Conservation (phyloP, 2,797 vertebrate species). For the Rhincodon typus region DNA sequence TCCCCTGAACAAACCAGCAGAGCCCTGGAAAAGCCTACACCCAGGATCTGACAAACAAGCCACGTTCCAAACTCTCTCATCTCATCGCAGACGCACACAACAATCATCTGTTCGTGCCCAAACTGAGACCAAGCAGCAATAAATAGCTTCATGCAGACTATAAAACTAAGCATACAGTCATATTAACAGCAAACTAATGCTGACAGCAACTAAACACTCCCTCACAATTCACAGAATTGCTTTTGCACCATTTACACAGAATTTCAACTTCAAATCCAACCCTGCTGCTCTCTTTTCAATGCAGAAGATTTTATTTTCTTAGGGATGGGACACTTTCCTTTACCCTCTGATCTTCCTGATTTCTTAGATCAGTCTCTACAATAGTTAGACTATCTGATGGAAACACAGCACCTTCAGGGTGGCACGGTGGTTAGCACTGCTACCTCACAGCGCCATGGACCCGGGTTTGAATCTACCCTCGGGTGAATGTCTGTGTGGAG, state of each 20-base stretch:
- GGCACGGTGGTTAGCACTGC: too few species aligned
- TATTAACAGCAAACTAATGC: neutral
- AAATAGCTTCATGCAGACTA: neutral
- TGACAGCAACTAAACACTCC: neutral
- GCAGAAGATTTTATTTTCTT: too few species aligned
- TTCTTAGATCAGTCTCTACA: neutral
- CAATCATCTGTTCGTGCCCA: neutral
- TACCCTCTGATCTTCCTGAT: neutral
- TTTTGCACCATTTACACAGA: neutral
- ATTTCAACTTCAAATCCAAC: neutral
- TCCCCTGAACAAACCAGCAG: neutral
- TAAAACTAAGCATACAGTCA: neutral
- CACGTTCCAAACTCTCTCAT: neutral
- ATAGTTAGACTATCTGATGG: neutral
- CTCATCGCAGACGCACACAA: neutral
- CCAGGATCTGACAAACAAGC: neutral
- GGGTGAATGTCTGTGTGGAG: too few species aligned
- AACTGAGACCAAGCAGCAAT: neutral
- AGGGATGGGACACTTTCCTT: neutral
- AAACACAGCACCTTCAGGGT: neutral
- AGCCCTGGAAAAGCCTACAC: neutral
- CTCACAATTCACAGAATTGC: neutral
- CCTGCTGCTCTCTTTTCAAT: neutral
- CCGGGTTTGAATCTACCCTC: too few species aligned
- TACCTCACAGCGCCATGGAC: too few species aligned